Conservation (phyloP, 2,888 invertebrate genomes). For the Clunio marinus region DNA sequence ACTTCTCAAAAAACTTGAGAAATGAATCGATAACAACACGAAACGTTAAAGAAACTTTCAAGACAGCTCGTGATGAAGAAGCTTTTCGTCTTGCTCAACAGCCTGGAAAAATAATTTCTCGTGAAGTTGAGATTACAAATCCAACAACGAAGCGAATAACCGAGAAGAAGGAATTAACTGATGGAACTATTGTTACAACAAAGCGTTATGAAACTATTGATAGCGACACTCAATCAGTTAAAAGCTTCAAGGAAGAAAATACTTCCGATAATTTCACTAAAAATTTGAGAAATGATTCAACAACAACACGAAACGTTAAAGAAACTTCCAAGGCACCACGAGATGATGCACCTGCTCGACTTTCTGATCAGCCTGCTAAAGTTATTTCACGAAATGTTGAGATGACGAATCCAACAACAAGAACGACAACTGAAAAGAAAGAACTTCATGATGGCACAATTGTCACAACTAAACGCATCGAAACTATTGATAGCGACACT, state of each 20-base stretch:
- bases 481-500: constrained; percentile 55
- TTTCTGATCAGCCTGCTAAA: constrained; percentile 52
- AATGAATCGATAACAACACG: neutral
- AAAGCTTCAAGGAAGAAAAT: neutral
- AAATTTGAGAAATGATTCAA: neutral
- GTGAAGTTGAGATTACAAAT: constrained; percentile 60
- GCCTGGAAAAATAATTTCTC: constrained; percentile 56
- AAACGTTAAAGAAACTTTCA: neutral
- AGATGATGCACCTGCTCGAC: constrained; percentile 45
- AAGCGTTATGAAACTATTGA: constrained; percentile 56
- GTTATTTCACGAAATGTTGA: constrained; percentile 58
- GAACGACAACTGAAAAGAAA: constrained; percentile 63
- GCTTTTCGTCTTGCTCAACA: constrained; percentile 47
- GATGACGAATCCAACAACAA: constrained; percentile 63
- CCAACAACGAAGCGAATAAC: constrained; percentile 63
- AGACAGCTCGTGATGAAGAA: constrained; percentile 42
- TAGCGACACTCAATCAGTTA: neutral
- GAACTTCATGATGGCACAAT: constrained; percentile 64
- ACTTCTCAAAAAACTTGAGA: neutral
- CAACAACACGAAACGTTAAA: neutral
- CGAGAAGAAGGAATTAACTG: constrained; percentile 63
- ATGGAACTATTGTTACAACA: constrained; percentile 65
- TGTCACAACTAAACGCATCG: constrained; percentile 65
- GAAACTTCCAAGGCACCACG: constrained; percentile 10
- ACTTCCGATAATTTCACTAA: neutral